These are phyloP conservation scores for Drosophila incognita DNA, from an alignment of 2,888 invertebrate species.

Conservation along the genomic window DNA sequence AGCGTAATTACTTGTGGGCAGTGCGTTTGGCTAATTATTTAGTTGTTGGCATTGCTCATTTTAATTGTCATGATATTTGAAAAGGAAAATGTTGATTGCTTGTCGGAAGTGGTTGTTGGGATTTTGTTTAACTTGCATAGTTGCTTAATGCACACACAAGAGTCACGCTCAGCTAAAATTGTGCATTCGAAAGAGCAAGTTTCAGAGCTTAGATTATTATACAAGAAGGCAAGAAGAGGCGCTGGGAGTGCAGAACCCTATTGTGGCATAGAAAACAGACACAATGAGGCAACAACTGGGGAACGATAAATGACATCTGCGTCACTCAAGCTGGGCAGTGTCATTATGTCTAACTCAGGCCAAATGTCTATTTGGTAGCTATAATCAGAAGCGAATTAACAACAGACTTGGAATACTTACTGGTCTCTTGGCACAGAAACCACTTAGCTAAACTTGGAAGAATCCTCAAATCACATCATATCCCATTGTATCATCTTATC, in stretches of 20 bases:
- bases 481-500: neutral
- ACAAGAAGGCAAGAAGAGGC: neutral
- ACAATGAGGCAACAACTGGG: neutral
- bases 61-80: slow-evolving; percentile 18
- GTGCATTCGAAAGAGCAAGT: neutral
- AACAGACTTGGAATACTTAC: neutral
- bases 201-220: neutral
- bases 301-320: neutral
- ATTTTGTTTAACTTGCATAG: neutral
- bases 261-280: neutral
- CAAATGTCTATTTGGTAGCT: neutral
- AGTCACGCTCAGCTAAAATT: neutral
- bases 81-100: slow-evolving; percentile 10
- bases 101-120: neutral
- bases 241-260: neutral
- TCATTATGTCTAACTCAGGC: neutral
- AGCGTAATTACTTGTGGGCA: slow-evolving; percentile 26
- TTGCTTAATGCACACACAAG: neutral
- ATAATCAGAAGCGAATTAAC: neutral
- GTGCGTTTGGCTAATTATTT: slow-evolving; percentile 46
- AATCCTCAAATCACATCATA: neutral
- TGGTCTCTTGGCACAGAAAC: neutral
- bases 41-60: slow-evolving; percentile 2
- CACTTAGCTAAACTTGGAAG: neutral
- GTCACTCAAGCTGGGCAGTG: neutral